These are phyloP conservation scores for Trissolcus japonicus DNA, from an alignment of 2,888 invertebrate species.

Conservation along the genomic window DNA sequence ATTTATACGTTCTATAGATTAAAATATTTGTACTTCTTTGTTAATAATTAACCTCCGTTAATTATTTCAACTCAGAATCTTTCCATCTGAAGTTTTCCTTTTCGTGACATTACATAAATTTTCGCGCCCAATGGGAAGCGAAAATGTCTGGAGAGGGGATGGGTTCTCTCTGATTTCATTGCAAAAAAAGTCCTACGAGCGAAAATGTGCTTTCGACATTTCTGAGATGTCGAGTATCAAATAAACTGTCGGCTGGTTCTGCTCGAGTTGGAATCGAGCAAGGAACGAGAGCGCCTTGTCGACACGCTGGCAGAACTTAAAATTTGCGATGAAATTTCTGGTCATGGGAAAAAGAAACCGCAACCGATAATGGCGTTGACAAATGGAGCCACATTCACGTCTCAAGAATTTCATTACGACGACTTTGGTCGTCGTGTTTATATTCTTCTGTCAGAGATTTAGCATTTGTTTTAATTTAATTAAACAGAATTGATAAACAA, in stretches of 20 bases:
- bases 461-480: no score
- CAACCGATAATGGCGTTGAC: constrained; percentile 7
- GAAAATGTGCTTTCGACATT: constrained; percentile 19
- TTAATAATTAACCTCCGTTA: no score
- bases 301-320: constrained; percentile 27
- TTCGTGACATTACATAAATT: background rate
- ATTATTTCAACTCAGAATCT: constrained; percentile 8
- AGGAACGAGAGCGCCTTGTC: constrained; percentile 23
- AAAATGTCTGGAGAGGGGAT: no score
- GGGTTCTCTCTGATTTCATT: no score
- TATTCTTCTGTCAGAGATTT: no score
- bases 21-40: constrained; percentile 15
- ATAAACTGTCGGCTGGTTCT: constrained; percentile 31
- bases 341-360: background rate
- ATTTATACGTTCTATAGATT: constrained; percentile 42
- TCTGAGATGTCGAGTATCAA: constrained; percentile 8
- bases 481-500: no score
- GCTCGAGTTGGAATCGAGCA: constrained; percentile 25
- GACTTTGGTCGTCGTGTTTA: constrained; percentile 1
- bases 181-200: background rate
- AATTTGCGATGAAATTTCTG: constrained; percentile 10
- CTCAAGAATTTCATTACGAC: constrained; percentile 24
- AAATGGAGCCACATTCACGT: constrained; percentile 21
- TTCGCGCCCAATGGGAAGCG: no score
- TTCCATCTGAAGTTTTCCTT: background rate